Conservation (phyloP, 2,888 invertebrate species). For the Dryobotodes eremita region DNA sequence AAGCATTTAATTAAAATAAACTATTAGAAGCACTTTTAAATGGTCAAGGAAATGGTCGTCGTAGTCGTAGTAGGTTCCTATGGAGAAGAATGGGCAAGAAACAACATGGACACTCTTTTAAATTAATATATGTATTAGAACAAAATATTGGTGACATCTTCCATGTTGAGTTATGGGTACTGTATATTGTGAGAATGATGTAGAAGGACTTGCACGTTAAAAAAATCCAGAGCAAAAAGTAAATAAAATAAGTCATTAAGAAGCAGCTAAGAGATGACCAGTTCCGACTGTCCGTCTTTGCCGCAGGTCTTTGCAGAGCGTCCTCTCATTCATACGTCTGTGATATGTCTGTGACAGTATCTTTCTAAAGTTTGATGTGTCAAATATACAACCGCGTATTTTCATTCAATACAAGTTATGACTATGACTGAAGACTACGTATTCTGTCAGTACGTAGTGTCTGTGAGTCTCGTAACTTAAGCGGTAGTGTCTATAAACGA, state of each 20-base stretch:
- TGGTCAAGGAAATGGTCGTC: not conserved
- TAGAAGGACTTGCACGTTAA: not conserved
- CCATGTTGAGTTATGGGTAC: not conserved
- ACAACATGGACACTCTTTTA: not conserved
- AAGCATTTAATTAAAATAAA: not conserved
- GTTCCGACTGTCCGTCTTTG: not conserved
- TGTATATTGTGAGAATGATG: not conserved
- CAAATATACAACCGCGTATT: not conserved
- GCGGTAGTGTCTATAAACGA: not conserved
- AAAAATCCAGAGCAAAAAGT: not conserved
- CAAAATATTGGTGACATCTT: not conserved
- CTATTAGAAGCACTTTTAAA: not conserved
- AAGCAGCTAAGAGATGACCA: too few relatives aligned
- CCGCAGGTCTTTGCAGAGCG: too few relatives aligned
- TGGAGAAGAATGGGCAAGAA: not conserved
- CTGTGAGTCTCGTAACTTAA: conserved; percentile 2
- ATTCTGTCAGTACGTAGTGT: not conserved
- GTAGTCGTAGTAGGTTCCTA: not conserved
- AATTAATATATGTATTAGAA: not conserved
- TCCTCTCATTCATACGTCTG: too few relatives aligned
- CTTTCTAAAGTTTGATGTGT: not conserved
- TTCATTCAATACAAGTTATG: not conserved
- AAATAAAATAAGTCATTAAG: not conserved
- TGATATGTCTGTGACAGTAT: not conserved
- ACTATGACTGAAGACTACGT: not conserved